Conservation (phyloP, 2,797 vertebrate genomes). For the Fistularia tabacaria region DNA sequence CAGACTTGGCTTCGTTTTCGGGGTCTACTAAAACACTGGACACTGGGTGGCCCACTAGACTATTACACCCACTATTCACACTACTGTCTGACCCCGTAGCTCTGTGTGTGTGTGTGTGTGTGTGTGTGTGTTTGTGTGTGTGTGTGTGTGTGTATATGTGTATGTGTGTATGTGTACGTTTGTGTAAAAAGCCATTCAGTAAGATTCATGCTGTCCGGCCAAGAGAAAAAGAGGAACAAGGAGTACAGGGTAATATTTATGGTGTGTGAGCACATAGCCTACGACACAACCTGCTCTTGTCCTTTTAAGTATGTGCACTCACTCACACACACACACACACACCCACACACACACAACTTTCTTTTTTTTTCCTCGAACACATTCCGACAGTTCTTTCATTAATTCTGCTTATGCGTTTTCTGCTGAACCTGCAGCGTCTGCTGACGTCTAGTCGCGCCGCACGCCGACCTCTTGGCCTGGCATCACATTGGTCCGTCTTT, state of each 20-base stretch:
- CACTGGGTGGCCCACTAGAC: constrained; percentile 44
- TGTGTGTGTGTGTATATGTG: constrained; percentile 16
- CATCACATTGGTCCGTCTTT: constrained; percentile 41
- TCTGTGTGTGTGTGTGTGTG: constrained; percentile 15
- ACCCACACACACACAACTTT: constrained; percentile 8
- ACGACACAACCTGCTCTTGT: background rate
- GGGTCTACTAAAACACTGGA: constrained; percentile 26
- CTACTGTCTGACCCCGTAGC: constrained; percentile 29
- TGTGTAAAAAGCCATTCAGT: constrained; percentile 24
- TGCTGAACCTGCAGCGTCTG: constrained; percentile 29
- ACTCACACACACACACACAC: constrained; percentile 6
- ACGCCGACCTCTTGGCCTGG: constrained; percentile 25
- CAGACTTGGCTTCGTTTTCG: constrained; percentile 27
- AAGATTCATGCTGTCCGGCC: constrained; percentile 23
- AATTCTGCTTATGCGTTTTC: constrained; percentile 23
- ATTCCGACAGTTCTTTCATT: constrained; percentile 35
- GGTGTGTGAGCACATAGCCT: constrained; percentile 7
- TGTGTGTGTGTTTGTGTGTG: constrained; percentile 4
- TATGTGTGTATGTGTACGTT: constrained; percentile 5
- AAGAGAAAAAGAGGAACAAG: constrained; percentile 6
- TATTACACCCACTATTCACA: constrained; percentile 29
- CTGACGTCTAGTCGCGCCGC: constrained; percentile 42
- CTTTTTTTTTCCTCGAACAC: constrained; percentile 26
- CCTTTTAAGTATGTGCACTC: background rate
- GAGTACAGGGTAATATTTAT: constrained; percentile 29